Conservation (phyloP, 2,888 invertebrate genomes). For the Miltochrista miniata region DNA sequence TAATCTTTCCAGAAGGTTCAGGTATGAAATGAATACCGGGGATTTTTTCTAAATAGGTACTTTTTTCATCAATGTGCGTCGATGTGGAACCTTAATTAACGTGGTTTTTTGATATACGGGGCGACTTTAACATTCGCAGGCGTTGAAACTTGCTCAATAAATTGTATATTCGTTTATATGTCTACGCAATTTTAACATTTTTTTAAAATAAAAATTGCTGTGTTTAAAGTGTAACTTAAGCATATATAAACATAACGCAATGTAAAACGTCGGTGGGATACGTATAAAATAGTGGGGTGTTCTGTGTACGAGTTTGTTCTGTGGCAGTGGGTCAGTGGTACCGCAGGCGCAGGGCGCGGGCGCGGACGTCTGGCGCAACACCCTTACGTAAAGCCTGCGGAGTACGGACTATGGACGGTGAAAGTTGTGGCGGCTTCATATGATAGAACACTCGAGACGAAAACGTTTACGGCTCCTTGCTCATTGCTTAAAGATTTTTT, state of each 20-base stretch:
- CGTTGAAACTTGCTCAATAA: constrained; percentile 15
- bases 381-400: constrained; percentile 77
- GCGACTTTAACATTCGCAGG: too few species aligned
- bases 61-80: constrained; percentile 12
- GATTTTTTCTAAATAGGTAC: not conserved
- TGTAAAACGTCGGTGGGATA: constrained; percentile 38
- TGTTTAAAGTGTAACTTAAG: constrained; percentile 8
- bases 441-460: constrained; percentile 57
- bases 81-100: constrained; percentile 18
- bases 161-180: constrained; percentile 8
- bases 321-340: constrained; percentile 81
- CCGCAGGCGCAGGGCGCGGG: constrained; percentile 74
- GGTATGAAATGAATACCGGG: not conserved
- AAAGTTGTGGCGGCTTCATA: constrained; percentile 67
- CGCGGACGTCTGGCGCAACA: constrained; percentile 75
- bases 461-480: constrained; percentile 38
- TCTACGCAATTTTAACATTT: constrained; percentile 11
- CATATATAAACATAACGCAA: constrained; percentile 36
- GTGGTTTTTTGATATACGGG: constrained; percentile 2
- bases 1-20: too few species aligned
- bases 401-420: constrained; percentile 61
- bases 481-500: constrained; percentile 29
- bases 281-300: constrained; percentile 57
- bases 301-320: constrained; percentile 54
- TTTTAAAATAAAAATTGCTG: constrained; percentile 10